Conservation (phyloP, 2,888 invertebrate species). For the Lasioglossum morio region DNA sequence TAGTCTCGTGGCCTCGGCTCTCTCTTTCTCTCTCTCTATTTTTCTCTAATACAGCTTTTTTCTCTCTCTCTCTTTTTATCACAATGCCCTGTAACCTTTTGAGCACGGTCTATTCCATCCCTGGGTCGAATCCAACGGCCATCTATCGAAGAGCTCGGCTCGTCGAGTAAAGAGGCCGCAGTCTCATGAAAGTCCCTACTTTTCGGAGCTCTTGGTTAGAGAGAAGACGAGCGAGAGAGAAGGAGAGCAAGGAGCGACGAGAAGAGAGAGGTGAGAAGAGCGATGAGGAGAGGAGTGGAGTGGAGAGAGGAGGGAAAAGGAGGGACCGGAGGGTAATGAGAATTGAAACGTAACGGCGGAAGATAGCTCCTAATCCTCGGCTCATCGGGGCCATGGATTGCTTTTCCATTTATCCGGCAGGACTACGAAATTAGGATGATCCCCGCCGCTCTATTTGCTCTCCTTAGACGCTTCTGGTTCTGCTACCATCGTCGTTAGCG, state of each 20-base stretch:
- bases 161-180: slow-evolving; percentile 67
- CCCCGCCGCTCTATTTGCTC: slow-evolving; percentile 8
- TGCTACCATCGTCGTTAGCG: neutral
- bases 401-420: slow-evolving; percentile 58
- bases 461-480: neutral
- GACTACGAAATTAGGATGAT: slow-evolving; percentile 58
- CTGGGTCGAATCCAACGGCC: slow-evolving; percentile 69
- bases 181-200: slow-evolving; percentile 47
- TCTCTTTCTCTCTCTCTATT: slow-evolving; percentile 26
- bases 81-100: slow-evolving; percentile 54
- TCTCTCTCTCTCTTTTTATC: slow-evolving; percentile 33
- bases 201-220: slow-evolving; percentile 23
- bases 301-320: neutral
- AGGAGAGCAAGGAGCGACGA: neutral
- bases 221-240: neutral
- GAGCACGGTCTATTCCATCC: slow-evolving; percentile 63
- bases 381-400: slow-evolving; percentile 60
- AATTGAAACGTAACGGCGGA: slow-evolving; percentile 72
- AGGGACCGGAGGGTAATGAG: slow-evolving; percentile 65
- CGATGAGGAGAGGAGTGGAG: neutral
- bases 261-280: neutral
- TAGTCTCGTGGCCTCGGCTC: neutral
- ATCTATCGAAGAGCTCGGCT: slow-evolving; percentile 65
- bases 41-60: slow-evolving; percentile 48
- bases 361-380: slow-evolving; percentile 71